Base-by-base conservation (phyloP, 2,113 vertebrate species). In the Prionailurus bengalensis region DNA sequence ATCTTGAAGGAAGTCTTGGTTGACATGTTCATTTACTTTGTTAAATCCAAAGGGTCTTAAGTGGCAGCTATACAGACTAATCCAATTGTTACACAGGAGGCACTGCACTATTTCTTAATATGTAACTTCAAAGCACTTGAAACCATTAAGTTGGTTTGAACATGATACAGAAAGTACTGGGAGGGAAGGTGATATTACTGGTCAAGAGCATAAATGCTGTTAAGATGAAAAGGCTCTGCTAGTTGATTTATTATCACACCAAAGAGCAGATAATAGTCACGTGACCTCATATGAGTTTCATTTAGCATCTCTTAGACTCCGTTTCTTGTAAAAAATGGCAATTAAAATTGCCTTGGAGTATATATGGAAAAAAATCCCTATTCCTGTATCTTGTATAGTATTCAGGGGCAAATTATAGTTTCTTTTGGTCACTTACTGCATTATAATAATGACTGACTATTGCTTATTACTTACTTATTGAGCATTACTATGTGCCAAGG, bases 1-100 rank as follows among this genome's bases (percentile, higher is more conserved):
- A 87, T 95, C 68, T 92, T 79, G 66, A 65, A 96, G 79, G 76
- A 89, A 92, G 84, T 87, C 61, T 83, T 39, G 61, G 91, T 87
- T 95, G 96, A 97, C 94, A 88, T 70, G 87, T 83, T 81, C 68
- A 94, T 96, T 82, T 92, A 74, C 61, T 94, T 91, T 71, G 45
- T 97, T 94, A 87, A 87, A 80, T 92, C 66, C 68, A 17, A 89
- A 97, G 73, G 53, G 11, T 80, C 78, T 73, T 89, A 31, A 6
- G 66, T 73, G 92, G 42, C 70, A 68, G 39, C 84, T 29, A 1
- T 45, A 63, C 25, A 92, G 23, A 78, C 87, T 93, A 89, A 89
- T 53, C 71, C 83, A 74, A 10, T 25, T 55, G 53, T 96, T 88
- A 86, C 68, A 21, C 39, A 66, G 73, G 88, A 97, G 97, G 71